Conservation (phyloP, 2,888 invertebrate genomes). For the Leucania comma region DNA sequence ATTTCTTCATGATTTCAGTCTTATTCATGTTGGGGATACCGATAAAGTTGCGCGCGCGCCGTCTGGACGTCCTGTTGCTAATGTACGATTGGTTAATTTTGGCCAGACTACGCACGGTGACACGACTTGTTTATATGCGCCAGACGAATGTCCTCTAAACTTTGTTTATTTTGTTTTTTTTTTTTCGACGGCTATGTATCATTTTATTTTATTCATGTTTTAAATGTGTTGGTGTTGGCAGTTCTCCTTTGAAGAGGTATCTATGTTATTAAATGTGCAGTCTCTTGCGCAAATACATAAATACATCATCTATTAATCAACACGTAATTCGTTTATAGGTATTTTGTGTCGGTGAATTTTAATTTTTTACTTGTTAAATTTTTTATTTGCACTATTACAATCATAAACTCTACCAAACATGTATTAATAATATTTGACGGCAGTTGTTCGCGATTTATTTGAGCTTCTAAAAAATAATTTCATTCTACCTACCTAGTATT, state of each 20-base stretch:
- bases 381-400: not conserved
- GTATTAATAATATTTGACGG: no score
- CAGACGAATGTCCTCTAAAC: slow-evolving; percentile 64
- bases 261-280: slow-evolving; percentile 32
- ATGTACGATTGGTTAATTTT: slow-evolving; percentile 66
- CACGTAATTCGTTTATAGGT: not conserved
- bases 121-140: slow-evolving; percentile 59
- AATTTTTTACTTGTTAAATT: no score
- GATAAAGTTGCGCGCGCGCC: slow-evolving; percentile 31
- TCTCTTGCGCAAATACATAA: slow-evolving; percentile 31
- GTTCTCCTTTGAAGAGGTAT: slow-evolving; percentile 36
- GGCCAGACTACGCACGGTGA: slow-evolving; percentile 53
- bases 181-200: slow-evolving; percentile 44
- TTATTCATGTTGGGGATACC: slow-evolving; percentile 39
- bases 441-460: no score
- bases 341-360: not conserved
- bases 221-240: slow-evolving; percentile 34
- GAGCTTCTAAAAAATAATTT: no score
- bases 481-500: no score
- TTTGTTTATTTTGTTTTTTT: slow-evolving; percentile 64
- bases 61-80: slow-evolving; percentile 47
- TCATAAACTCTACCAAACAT: no score
- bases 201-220: slow-evolving; percentile 55
- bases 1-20: not conserved
- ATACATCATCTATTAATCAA: slow-evolving; percentile 5